A percentile compares a stretch with the other conserved stretches of the same genome.
These are phyloP conservation scores for Glossosoma conforme DNA, from an alignment of 1,140 invertebrate species.

Conservation along the genomic window DNA sequence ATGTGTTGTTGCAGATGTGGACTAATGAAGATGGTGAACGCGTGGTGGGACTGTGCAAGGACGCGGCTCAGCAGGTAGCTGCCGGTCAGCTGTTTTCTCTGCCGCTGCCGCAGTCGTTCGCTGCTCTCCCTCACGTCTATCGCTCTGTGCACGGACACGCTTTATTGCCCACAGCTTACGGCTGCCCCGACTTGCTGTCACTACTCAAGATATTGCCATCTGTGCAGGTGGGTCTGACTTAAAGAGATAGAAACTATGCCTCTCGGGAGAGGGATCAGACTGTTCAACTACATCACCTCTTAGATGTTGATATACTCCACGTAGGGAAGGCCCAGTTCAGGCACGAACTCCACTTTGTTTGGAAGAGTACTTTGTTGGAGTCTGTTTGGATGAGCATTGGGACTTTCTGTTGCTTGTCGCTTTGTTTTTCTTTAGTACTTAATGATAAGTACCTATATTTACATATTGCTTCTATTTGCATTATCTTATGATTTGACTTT, in stretches of 20 bases:
- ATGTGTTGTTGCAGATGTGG: conserved; percentile 29
- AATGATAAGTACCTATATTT: no score
- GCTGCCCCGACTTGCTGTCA: conserved; percentile 23
- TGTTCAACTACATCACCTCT: no score
- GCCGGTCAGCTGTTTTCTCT: conserved; percentile 18
- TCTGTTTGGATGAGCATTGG: no score
- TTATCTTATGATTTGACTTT: no score
- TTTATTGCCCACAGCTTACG: conserved; percentile 25
- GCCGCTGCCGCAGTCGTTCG: conserved; percentile 22
- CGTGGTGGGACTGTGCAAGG: conserved; percentile 17
- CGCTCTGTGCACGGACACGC: conserved; percentile 20
- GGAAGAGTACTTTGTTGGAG: neutral
- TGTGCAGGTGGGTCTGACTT: conserved; percentile 21
- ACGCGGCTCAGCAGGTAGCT: conserved; percentile 17
- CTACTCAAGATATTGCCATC: conserved; percentile 19
- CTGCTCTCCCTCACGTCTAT: conserved; percentile 20
- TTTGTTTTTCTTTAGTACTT: no score
- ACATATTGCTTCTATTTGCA: no score
- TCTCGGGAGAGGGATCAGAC: no score
- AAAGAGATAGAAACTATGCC: no score
- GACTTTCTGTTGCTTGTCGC: no score
- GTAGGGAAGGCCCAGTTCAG: no score
- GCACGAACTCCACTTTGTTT: no score
- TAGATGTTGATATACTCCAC: no score
- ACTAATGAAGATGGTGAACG: conserved; percentile 29